phyloP scores from a whole-genome alignment of 2,113 vertebrate genomes.

The Pseudopodoces humilis region DNA sequence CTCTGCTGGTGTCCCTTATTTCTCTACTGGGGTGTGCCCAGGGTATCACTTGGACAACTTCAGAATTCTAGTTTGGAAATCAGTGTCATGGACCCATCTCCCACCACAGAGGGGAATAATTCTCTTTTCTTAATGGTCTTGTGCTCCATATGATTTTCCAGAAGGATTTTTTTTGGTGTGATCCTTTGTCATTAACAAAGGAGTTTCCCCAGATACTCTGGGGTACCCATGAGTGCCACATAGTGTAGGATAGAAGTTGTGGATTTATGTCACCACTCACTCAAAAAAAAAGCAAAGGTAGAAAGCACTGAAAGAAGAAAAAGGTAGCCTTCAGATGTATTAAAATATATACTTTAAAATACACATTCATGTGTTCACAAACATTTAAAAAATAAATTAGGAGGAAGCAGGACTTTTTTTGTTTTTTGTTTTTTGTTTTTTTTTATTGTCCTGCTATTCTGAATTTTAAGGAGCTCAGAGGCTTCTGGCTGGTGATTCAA shows the following conservation, averaged over 20 bases:
- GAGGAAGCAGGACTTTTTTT: background rate
- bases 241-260: background rate
- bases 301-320: background rate
- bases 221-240: no score
- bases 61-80: background rate
- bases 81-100: no score
- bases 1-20: background rate
- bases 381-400: background rate
- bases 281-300: background rate
- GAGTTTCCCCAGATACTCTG: background rate
- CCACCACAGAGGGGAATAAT: no score
- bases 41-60: background rate
- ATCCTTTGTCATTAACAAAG: background rate
- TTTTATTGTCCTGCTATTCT: background rate
- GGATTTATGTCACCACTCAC: background rate
- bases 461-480: background rate
- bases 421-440: no score
- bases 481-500: background rate
- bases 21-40: background rate
- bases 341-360: background rate
- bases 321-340: background rate
- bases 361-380: fast-evolving
- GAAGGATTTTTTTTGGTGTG: background rate
- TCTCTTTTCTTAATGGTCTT: background rate
- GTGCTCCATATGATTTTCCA: background rate